Conservation (phyloP, 1,140 invertebrate genomes). For the Ceratoteleas bidentatus region DNA sequence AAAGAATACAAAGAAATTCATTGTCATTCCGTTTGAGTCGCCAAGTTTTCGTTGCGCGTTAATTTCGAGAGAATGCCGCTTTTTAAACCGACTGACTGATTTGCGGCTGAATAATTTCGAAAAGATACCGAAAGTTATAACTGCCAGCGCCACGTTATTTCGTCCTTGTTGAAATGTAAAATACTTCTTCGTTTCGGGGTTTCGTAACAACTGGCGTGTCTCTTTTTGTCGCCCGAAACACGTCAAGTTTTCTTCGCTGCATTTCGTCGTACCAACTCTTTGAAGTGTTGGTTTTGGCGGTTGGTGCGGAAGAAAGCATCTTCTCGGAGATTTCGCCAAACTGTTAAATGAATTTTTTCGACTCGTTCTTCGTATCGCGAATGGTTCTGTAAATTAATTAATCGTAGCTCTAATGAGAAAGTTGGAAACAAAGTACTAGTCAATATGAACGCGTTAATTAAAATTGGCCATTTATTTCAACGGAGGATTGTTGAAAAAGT, state of each 20-base stretch:
- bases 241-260: slow-evolving; percentile 15
- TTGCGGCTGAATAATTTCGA: slow-evolving; percentile 13
- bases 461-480: too few species aligned
- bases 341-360: too few species aligned
- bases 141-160: background rate
- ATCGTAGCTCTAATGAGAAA: too few species aligned
- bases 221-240: slow-evolving; percentile 20
- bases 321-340: too few species aligned
- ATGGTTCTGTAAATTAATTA: too few species aligned
- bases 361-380: too few species aligned
- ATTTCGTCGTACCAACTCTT: slow-evolving; percentile 28
- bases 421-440: too few species aligned
- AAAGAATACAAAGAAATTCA: slow-evolving; percentile 8
- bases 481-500: too few species aligned
- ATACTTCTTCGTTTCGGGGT: slow-evolving; percentile 14
- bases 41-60: slow-evolving; percentile 11
- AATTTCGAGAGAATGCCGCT: slow-evolving; percentile 6
- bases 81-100: slow-evolving; percentile 12
- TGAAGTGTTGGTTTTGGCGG: slow-evolving; percentile 25
- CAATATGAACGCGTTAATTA: too few species aligned
- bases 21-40: background rate
- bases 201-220: slow-evolving; percentile 15
- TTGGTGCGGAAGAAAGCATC: background rate
- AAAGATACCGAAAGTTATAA: slow-evolving; percentile 4
- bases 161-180: slow-evolving; percentile 20